Evolutionary conservation across 2,113 vertebrate species (phyloP).

Genomic region (Sceloporus undulatus): DNA sequence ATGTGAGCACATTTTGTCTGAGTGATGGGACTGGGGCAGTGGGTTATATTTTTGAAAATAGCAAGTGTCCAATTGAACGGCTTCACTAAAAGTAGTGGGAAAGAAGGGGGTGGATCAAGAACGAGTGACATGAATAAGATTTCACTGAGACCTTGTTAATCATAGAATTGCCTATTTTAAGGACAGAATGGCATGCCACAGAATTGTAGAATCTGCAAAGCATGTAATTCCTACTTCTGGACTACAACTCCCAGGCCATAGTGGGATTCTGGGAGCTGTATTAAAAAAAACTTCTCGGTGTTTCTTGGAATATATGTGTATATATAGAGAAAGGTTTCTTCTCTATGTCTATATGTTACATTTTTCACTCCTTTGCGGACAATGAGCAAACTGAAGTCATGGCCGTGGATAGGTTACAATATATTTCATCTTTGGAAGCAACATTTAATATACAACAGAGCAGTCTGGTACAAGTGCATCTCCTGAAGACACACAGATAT

Average conservation of each 20-base stretch:
- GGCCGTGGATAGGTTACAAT: background rate
- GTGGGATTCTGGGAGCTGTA: background rate
- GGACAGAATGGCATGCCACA: background rate
- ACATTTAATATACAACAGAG: background rate
- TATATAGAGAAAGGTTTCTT: too few relatives aligned
- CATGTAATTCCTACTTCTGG: too few relatives aligned
- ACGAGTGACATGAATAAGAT: background rate
- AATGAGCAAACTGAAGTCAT: slow-evolving; percentile 11
- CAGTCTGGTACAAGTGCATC: background rate
- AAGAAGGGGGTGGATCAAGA: background rate
- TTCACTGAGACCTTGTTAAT: background rate
- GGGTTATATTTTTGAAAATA: background rate
- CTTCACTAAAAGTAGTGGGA: background rate
- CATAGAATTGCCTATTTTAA: background rate
- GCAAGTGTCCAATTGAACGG: too few relatives aligned
- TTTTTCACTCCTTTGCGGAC: background rate
- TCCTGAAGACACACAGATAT: background rate
- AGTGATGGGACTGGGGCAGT: background rate
- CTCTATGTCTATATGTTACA: too few relatives aligned
- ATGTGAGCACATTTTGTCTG: too few relatives aligned
- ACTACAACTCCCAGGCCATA: too few relatives aligned
- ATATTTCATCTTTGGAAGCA: background rate
- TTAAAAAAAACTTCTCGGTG: background rate
- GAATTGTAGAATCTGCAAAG: background rate
- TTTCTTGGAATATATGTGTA: too few relatives aligned